Evolutionary conservation across 2,797 vertebrate genomes (phyloP).

Genomic region (Melanotaenia trifasciata): DNA sequence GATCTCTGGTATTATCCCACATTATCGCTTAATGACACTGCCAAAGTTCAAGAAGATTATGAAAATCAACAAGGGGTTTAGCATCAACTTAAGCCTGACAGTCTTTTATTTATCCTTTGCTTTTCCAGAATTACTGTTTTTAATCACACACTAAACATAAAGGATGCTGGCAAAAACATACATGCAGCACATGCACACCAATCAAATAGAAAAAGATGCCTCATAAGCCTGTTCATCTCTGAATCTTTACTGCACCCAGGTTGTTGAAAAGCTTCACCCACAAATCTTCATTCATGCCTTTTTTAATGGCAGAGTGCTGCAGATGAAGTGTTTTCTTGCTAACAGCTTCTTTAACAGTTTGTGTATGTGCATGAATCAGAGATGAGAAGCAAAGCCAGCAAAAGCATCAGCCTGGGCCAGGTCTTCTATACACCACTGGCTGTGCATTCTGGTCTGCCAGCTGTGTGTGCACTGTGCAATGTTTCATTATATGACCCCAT

Average conservation of each 20-base stretch:
- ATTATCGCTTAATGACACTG: slow-evolving; percentile 68
- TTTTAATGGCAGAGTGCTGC: slow-evolving; percentile 65
- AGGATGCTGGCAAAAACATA: slow-evolving; percentile 24
- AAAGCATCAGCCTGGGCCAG: slow-evolving; percentile 50
- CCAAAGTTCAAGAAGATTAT: slow-evolving; percentile 76
- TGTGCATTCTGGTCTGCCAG: slow-evolving; percentile 56
- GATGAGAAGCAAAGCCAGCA: slow-evolving; percentile 59
- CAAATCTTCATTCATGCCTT: slow-evolving; percentile 66
- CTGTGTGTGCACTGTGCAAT: slow-evolving; percentile 53
- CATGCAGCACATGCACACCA: background rate
- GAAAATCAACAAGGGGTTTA: slow-evolving; percentile 70
- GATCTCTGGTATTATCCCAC: slow-evolving; percentile 61
- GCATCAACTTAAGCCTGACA: slow-evolving; percentile 56
- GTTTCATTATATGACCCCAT: slow-evolving; percentile 56
- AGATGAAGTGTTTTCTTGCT: slow-evolving; percentile 70
- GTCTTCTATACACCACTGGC: slow-evolving; percentile 52
- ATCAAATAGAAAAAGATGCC: slow-evolving; percentile 64
- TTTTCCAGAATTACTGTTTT: slow-evolving; percentile 38
- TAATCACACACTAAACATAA: slow-evolving; percentile 35
- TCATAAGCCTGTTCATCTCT: slow-evolving; percentile 73
- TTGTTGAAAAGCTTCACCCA: slow-evolving; percentile 65
- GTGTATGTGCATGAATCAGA: slow-evolving; percentile 19
- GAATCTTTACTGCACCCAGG: slow-evolving; percentile 65
- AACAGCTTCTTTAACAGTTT: slow-evolving; percentile 70
- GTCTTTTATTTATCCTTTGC: slow-evolving; percentile 17